Evolutionary conservation across 1,140 invertebrate species (phyloP), one percentile per base, ranked within the genome.

Genomic region (Drosophila pallidifrons): DNA sequence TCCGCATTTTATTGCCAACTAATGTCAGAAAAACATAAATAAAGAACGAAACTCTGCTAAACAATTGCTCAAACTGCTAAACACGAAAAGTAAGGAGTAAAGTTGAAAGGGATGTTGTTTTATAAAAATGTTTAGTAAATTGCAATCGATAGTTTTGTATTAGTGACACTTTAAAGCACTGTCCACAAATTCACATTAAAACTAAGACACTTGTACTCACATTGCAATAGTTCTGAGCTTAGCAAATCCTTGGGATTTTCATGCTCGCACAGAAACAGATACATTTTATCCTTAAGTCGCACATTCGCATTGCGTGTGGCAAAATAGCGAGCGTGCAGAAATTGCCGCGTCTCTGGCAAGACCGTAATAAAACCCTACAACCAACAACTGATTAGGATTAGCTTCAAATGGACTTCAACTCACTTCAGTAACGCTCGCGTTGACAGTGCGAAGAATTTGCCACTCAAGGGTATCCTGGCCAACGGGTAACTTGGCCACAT

Each of bases 281-380:
- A 92, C 8, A 76, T 67, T 59, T 92, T 92, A 68, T 92, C 91
- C 69, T 92, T 92, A 10, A 92, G 79, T 5, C 91, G 68, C 59
- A 92, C 74, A 45, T 81, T 76, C 11, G 91, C 77, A 35, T 91
- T 86, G 1, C 91, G 87, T 11, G 91, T 92, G 52, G 91, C 91
- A 80, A 64, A 91, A 46, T 92, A 92, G 10, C 91, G 87, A 5
- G 87, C 82, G 30, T 89, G 87, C 0, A 92, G 43, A 30, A 92
- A 92, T 10, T 35, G 25, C 15, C 73, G 43, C 0, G 87, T 91
- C 28, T 89, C n/a, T 28, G 57, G 54, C 54, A 57, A 28, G 15
- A 59, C 25, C 11, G 38, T 59, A 28, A 46, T 59, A 28, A 59
- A 59, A 41, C 38, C 41, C 57, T 59, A 5, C 54, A 11, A 10